These are phyloP conservation scores for Geophilus truncorum DNA, from an alignment of 2,888 invertebrate species.

Conservation along the genomic window DNA sequence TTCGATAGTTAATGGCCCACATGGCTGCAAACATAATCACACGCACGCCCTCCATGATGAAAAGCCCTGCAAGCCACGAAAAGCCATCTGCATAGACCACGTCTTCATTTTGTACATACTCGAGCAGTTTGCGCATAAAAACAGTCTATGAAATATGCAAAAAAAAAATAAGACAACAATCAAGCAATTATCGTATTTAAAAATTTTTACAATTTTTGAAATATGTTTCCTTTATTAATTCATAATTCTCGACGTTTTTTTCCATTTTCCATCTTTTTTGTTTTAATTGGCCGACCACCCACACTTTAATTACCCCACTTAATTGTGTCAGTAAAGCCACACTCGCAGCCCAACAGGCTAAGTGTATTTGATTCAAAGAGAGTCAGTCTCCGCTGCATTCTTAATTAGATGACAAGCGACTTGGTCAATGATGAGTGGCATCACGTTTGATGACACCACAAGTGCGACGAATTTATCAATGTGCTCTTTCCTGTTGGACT, in stretches of 20 bases:
- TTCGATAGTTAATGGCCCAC: slow-evolving; percentile 54
- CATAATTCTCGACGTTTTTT: background rate
- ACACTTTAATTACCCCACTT: background rate
- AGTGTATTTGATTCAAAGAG: background rate
- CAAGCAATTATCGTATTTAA: no score
- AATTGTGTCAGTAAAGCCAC: no score
- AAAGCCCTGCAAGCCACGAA: slow-evolving; percentile 51
- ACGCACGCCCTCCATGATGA: slow-evolving; percentile 51
- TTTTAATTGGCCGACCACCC: background rate
- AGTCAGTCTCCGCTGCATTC: background rate
- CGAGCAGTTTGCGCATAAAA: slow-evolving; percentile 51
- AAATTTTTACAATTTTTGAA: background rate
- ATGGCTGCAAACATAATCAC: slow-evolving; percentile 52
- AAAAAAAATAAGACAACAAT: background rate
- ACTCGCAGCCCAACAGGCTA: background rate
- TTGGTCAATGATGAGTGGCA: background rate
- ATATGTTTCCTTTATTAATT: background rate
- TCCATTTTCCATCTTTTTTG: background rate
- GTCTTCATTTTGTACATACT: slow-evolving; percentile 49
- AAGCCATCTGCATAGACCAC: slow-evolving; percentile 50
- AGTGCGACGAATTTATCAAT: background rate
- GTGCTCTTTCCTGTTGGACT: background rate
- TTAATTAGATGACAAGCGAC: background rate
- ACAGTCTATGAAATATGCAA: slow-evolving; percentile 8
- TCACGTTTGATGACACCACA: background rate